Evolutionary conservation across 2,888 invertebrate species (phyloP).

Genomic region (Rotaria magnacalcarata): DNA sequence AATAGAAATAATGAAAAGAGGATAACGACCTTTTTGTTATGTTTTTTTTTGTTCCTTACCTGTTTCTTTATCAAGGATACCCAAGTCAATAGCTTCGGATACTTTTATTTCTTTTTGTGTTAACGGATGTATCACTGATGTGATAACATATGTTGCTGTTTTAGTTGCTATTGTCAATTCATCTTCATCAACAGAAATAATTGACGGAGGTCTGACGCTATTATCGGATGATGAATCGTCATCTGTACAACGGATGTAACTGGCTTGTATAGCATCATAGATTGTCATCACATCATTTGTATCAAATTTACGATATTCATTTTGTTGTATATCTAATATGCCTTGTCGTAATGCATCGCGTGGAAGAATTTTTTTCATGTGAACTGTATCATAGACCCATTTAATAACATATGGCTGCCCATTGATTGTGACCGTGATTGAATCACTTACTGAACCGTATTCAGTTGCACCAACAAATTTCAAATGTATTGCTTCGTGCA

Average conservation of each 20-base stretch:
- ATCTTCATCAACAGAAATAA: constrained; percentile 45
- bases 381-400: constrained; percentile 45
- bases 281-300: constrained; percentile 42
- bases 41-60: not conserved
- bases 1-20: no score
- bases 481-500: constrained; percentile 45
- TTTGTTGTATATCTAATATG: constrained; percentile 38
- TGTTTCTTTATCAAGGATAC: constrained; percentile 45
- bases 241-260: constrained; percentile 39
- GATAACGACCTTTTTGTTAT: no score
- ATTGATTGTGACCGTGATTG: constrained; percentile 32
- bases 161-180: constrained; percentile 46
- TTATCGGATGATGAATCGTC: not conserved
- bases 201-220: constrained; percentile 40
- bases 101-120: constrained; percentile 47
- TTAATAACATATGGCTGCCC: not conserved
- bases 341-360: constrained; percentile 44
- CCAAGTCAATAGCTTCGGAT: constrained; percentile 44
- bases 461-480: constrained; percentile 45
- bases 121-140: constrained; percentile 45
- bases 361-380: constrained; percentile 38
- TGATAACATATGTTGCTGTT: constrained; percentile 46
- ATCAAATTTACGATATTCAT: constrained; percentile 43
- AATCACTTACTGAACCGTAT: constrained; percentile 34
- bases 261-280: constrained; percentile 41